Evolutionary conservation across 2,797 vertebrate species (phyloP).

Genomic region (Coluber constrictor): DNA sequence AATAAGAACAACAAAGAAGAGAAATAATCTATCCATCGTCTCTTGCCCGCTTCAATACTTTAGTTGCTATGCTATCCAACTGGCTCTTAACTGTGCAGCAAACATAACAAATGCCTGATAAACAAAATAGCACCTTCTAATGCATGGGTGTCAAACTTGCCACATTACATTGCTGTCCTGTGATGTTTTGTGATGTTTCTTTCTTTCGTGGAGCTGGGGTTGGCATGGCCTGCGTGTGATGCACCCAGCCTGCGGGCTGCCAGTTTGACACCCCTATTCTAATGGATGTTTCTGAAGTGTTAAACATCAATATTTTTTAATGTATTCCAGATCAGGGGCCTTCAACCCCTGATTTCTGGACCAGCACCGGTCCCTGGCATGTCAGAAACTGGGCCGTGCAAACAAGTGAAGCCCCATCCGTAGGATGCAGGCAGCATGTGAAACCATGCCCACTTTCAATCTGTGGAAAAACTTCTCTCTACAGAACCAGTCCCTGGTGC

Average conservation of each 20-base stretch:
- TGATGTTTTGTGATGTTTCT: too few species aligned
- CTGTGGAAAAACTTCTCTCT: background rate
- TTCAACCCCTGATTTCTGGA: background rate
- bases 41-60: too few species aligned
- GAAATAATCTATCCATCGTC: too few species aligned
- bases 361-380: fast-evolving
- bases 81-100: background rate
- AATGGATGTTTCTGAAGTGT: constrained; percentile 37
- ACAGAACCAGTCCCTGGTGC: background rate
- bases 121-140: background rate
- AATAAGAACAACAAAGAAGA: too few species aligned
- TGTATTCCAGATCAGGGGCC: constrained; percentile 48
- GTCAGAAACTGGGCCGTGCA: background rate
- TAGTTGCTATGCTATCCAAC: background rate
- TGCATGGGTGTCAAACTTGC: too few species aligned
- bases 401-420: background rate
- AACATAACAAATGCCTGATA: constrained; percentile 47
- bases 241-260: too few species aligned
- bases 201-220: too few species aligned
- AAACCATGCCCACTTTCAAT: background rate
- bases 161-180: too few species aligned
- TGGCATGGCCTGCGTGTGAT: too few species aligned
- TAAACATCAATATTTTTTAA: constrained; percentile 45
- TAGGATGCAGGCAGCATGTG: background rate
- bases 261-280: background rate